phyloP scores from a whole-genome alignment of 2,888 invertebrate genomes.

The Allolobophora icterica region DNA sequence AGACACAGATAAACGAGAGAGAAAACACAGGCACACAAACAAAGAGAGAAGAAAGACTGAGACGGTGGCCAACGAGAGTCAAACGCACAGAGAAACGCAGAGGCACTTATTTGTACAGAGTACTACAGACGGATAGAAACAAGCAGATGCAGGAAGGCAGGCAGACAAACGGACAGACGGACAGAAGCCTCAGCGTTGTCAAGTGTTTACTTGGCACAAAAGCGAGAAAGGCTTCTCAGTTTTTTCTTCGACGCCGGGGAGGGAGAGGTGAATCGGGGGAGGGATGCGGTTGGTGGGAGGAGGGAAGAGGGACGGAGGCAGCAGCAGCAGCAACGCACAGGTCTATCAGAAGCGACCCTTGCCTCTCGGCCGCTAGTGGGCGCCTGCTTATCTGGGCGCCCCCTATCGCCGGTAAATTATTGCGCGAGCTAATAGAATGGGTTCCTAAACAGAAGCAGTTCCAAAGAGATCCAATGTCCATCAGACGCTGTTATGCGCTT shows the following conservation, averaged over 20 bases:
- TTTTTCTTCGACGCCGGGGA: not conserved
- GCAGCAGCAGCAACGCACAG: not conserved
- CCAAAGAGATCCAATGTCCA: too few relatives aligned
- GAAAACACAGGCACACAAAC: not conserved
- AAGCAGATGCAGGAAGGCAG: not conserved
- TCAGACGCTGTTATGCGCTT: too few relatives aligned
- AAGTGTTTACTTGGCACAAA: not conserved
- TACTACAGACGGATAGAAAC: not conserved
- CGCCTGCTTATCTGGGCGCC: too few relatives aligned
- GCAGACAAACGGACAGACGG: not conserved
- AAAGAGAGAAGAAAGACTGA: not conserved
- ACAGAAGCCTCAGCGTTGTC: not conserved
- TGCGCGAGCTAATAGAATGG: too few relatives aligned
- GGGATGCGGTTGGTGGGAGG: not conserved
- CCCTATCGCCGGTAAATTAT: too few relatives aligned
- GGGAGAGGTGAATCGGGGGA: not conserved
- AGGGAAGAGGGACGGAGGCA: not conserved
- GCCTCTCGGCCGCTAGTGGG: too few relatives aligned
- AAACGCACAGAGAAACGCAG: not conserved
- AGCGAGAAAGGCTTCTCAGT: conserved; percentile 12
- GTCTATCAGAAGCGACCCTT: too few relatives aligned
- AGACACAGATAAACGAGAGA: not conserved
- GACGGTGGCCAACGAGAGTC: not conserved
- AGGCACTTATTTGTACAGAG: not conserved
- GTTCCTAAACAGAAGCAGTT: too few relatives aligned